phyloP scores from a whole-genome alignment of 2,888 invertebrate species.

The Charanyca ferruginea region DNA sequence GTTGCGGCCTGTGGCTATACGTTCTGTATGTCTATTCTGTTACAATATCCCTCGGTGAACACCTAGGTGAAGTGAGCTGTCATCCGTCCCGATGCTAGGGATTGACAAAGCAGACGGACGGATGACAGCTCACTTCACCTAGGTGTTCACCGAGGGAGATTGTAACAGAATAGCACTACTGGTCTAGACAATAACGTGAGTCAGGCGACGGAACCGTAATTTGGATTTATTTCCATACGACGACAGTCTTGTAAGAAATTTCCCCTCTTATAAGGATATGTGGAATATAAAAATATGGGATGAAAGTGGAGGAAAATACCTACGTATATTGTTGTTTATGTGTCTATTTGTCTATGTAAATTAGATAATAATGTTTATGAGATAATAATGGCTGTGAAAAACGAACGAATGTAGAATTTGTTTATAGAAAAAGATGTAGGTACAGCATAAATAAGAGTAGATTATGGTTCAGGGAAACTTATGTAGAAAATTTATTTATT shows the following conservation, averaged over 20 bases:
- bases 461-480: no score
- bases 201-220: conserved; percentile 29
- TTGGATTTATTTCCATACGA: conserved; percentile 51
- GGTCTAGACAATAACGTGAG: conserved; percentile 39
- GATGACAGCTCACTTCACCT: no score
- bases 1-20: conserved; percentile 13
- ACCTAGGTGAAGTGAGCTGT: no score
- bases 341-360: conserved; percentile 19
- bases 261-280: conserved; percentile 8
- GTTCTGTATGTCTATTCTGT: no score
- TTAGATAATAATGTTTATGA: conserved; percentile 1
- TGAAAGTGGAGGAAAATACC: conserved; percentile 12
- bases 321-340: conserved; percentile 14
- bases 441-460: no score
- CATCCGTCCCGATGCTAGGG: no score
- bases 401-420: not conserved
- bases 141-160: no score
- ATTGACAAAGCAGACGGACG: no score
- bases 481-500: no score
- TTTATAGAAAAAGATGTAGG: not conserved
- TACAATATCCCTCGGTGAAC: no score
- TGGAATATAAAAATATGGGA: conserved; percentile 33
- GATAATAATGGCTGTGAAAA: not conserved
- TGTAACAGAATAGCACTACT: no score
- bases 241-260: conserved; percentile 27